phyloP scores from a whole-genome alignment of 2,888 invertebrate species.

The Ichneumoninae sp. region DNA sequence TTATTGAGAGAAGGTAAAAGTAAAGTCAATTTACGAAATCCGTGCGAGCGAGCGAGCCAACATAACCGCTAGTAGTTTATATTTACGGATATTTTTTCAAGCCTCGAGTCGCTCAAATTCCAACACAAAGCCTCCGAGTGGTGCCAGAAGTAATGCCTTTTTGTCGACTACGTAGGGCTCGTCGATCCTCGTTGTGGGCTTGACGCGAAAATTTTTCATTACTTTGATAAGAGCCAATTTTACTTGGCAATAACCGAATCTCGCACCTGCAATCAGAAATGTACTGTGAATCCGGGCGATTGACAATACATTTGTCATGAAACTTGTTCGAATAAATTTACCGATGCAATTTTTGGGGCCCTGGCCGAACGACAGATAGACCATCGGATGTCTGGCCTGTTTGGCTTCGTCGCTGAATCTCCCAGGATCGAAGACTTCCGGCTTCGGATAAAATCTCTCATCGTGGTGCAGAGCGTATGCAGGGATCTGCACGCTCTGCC shows the following conservation, averaged over 20 bases:
- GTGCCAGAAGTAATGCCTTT: conserved; percentile 70
- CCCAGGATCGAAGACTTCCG: conserved; percentile 76
- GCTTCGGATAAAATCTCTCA: conserved; percentile 67
- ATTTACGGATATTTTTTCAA: background rate
- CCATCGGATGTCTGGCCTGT: conserved; percentile 71
- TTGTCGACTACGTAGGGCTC: conserved; percentile 73
- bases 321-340: conserved; percentile 37
- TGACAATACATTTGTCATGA: conserved; percentile 28
- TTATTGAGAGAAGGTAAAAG: too few species aligned
- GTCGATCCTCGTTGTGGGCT: conserved; percentile 77
- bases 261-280: conserved; percentile 53
- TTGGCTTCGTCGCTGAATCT: conserved; percentile 72
- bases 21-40: too few species aligned
- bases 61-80: too few species aligned
- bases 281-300: background rate
- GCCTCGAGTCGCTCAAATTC: conserved; percentile 69
- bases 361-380: conserved; percentile 77
- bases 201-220: conserved; percentile 79
- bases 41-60: too few species aligned
- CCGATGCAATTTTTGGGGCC: conserved; percentile 81
- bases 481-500: conserved; percentile 57
- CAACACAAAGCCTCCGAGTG: conserved; percentile 76
- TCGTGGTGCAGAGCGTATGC: conserved; percentile 56
- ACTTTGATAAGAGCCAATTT: conserved; percentile 81
- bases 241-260: conserved; percentile 79